Percentiles rank a stretch among this genome's conserved stretches.
Conservation (phyloP, 1,140 invertebrate genomes). For the Drosophila eugracilis region DNA sequence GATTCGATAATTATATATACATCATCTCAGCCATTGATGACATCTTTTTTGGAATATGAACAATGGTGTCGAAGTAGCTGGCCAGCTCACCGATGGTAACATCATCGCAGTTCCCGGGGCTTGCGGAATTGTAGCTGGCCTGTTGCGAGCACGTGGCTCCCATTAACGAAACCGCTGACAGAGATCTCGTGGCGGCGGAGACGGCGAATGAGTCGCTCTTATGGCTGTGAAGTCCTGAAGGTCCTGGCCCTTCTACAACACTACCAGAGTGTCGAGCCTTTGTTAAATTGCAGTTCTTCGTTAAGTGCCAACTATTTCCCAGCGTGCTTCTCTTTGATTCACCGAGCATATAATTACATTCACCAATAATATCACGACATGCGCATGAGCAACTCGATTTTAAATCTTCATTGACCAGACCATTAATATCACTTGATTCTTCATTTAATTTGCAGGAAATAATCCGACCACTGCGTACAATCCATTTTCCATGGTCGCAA, state of each 20-base stretch:
- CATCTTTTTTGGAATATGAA: slow-evolving; percentile 98
- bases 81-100: slow-evolving; percentile 96
- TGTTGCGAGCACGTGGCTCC: slow-evolving; percentile 87
- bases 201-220: not conserved
- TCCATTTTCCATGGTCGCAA: slow-evolving; percentile 52
- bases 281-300: slow-evolving; percentile 54
- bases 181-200: slow-evolving; percentile 1
- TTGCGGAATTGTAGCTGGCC: slow-evolving; percentile 86
- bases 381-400: slow-evolving; percentile 37
- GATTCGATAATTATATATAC: slow-evolving; percentile 89
- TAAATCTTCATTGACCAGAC: slow-evolving; percentile 15
- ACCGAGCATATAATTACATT: slow-evolving; percentile 63
- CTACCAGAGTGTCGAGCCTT: slow-evolving; percentile 10
- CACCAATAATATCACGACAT: slow-evolving; percentile 69
- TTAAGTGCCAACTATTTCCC: slow-evolving; percentile 20
- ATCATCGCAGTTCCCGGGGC: slow-evolving; percentile 87
- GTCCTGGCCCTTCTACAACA: not conserved
- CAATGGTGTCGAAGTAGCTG: slow-evolving; percentile 96
- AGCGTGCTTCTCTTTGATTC: slow-evolving; percentile 36
- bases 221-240: not conserved
- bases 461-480: slow-evolving; percentile 31
- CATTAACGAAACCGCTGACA: slow-evolving; percentile 17
- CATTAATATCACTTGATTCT: slow-evolving; percentile 30
- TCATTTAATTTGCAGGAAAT: slow-evolving; percentile 14
- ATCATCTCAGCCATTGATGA: slow-evolving; percentile 98